These are phyloP conservation scores for Gibbula magus DNA, from an alignment of 2,888 invertebrate species.

Conservation along the genomic window DNA sequence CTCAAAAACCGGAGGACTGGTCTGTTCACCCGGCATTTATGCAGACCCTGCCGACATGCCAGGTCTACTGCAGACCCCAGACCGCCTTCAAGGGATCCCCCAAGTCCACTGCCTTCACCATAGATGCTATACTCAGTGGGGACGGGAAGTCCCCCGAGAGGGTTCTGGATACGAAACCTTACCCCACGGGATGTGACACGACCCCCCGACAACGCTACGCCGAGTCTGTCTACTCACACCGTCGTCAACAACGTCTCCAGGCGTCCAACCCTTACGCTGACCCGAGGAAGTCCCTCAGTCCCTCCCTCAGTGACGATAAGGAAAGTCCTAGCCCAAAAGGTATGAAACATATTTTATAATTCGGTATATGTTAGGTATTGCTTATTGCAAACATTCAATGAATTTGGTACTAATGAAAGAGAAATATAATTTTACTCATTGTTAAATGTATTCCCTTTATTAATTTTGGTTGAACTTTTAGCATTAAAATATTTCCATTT, in stretches of 20 bases:
- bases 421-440: not conserved
- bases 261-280: slow-evolving; percentile 51
- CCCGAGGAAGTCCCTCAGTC: not conserved
- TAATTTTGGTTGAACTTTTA: too few species aligned
- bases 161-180: slow-evolving; percentile 28
- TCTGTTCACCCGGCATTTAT: slow-evolving; percentile 61
- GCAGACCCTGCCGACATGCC: slow-evolving; percentile 40
- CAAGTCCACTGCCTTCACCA: slow-evolving; percentile 61
- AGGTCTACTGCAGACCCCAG: slow-evolving; percentile 22
- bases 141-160: slow-evolving; percentile 41
- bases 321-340: slow-evolving; percentile 17
- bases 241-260: slow-evolving; percentile 57
- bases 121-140: slow-evolving; percentile 61
- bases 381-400: not conserved
- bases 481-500: too few species aligned
- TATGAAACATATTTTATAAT: not conserved
- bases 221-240: slow-evolving; percentile 35
- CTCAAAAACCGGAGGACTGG: slow-evolving; percentile 52
- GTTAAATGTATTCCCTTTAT: too few species aligned
- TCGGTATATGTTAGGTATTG: not conserved
- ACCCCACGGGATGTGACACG: slow-evolving; percentile 27
- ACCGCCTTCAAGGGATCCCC: slow-evolving; percentile 19
- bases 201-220: slow-evolving; percentile 42
- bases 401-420: not conserved
- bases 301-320: slow-evolving; percentile 17